Conservation (phyloP, 2,888 invertebrate species). For the Byasa hedistus region DNA sequence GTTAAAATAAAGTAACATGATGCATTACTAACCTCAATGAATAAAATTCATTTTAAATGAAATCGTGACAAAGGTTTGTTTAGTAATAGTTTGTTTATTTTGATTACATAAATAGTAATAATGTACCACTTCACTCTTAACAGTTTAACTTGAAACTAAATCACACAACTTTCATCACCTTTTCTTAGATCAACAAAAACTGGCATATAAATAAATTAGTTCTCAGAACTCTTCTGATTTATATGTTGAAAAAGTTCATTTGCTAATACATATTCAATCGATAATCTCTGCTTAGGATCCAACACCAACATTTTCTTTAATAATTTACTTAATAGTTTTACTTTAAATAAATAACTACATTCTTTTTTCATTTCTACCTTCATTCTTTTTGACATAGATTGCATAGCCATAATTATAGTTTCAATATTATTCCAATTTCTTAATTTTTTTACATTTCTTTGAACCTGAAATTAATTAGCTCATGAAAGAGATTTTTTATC, state of each 20-base stretch:
- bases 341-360: conserved; percentile 36
- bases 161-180: no score
- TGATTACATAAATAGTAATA: no score
- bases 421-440: conserved; percentile 35
- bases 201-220: not conserved
- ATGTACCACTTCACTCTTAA: not conserved
- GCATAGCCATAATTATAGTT: conserved; percentile 32
- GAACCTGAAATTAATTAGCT: conserved; percentile 40
- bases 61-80: no score
- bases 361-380: conserved; percentile 6
- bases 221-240: not conserved
- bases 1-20: no score
- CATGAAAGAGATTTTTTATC: not conserved
- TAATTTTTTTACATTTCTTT: conserved; percentile 30
- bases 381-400: conserved; percentile 27
- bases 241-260: conserved; percentile 43
- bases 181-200: not conserved
- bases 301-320: conserved; percentile 52
- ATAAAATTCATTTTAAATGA: no score
- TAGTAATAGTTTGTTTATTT: not conserved
- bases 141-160: not conserved
- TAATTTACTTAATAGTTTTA: conserved; percentile 35
- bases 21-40: no score
- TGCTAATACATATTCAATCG: conserved; percentile 49
- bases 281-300: conserved; percentile 46